Evolutionary conservation across 2,888 invertebrate species (phyloP).

Genomic region (Nemapogon koenigi): DNA sequence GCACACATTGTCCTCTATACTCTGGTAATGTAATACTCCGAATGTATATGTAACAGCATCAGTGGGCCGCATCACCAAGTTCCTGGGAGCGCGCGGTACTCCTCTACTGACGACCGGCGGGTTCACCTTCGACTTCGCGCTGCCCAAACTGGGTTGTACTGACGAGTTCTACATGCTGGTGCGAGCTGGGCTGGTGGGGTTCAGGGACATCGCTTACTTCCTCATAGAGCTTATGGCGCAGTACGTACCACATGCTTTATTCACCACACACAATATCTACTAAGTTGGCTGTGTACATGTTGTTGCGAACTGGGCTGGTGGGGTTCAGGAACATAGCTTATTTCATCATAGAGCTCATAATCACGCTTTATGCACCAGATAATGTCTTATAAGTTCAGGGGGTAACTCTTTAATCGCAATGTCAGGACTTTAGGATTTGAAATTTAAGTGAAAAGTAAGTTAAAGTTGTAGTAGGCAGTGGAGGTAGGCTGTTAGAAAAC

Average conservation of each 20-base stretch:
- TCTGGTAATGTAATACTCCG: too few species aligned
- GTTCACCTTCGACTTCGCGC: constrained; percentile 79
- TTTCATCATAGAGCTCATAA: constrained; percentile 74
- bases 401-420: too few species aligned
- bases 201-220: constrained; percentile 74
- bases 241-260: too few species aligned
- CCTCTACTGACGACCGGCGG: constrained; percentile 85
- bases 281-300: too few species aligned
- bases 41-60: constrained; percentile 67
- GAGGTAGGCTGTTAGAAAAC: too few species aligned
- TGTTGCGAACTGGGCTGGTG: constrained; percentile 74
- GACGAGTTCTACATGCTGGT: constrained; percentile 83
- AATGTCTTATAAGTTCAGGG: too few species aligned
- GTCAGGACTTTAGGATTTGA: too few species aligned
- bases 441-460: too few species aligned
- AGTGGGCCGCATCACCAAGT: constrained; percentile 80
- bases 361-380: too few species aligned
- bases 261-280: too few species aligned
- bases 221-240: constrained; percentile 72
- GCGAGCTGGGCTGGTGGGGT: constrained; percentile 75
- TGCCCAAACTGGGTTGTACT: constrained; percentile 69
- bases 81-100: constrained; percentile 73
- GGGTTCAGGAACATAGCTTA: constrained; percentile 77
- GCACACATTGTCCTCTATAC: too few species aligned
- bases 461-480: too few species aligned